Evolutionary conservation across 2,888 invertebrate genomes (phyloP).

Genomic region (Didymodactylos carnosus): DNA sequence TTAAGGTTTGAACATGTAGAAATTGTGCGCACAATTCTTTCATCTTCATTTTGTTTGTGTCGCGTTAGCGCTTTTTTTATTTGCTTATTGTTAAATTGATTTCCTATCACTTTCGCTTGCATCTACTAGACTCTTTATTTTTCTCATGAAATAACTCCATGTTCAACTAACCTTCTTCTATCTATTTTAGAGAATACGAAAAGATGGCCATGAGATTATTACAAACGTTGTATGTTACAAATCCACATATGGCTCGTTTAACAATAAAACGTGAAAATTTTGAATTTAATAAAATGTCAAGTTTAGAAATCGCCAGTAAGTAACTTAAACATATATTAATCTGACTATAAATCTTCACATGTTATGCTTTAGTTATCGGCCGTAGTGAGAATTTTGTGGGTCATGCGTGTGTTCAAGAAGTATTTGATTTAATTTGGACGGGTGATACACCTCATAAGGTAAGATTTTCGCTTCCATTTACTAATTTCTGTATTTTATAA

Average conservation of each 20-base stretch:
- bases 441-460: not conserved
- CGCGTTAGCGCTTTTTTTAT: too few relatives aligned
- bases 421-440: not conserved
- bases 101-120: too few relatives aligned
- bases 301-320: not conserved
- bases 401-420: not conserved
- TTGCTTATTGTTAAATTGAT: too few relatives aligned
- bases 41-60: too few relatives aligned
- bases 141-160: not conserved
- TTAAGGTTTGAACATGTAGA: too few relatives aligned
- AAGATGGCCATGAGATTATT: not conserved
- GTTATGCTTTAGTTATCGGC: not conserved
- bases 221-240: not conserved
- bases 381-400: not conserved
- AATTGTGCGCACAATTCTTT: too few relatives aligned
- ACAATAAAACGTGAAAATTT: not conserved
- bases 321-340: not conserved
- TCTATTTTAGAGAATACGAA: not conserved
- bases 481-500: too few relatives aligned
- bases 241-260: not conserved
- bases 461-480: too few relatives aligned
- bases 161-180: not conserved
- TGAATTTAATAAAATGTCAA: not conserved
- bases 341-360: too few relatives aligned
- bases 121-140: too few relatives aligned